Base-by-base conservation (phyloP, 2,888 invertebrate genomes). In the Tiliacea aurago region DNA sequence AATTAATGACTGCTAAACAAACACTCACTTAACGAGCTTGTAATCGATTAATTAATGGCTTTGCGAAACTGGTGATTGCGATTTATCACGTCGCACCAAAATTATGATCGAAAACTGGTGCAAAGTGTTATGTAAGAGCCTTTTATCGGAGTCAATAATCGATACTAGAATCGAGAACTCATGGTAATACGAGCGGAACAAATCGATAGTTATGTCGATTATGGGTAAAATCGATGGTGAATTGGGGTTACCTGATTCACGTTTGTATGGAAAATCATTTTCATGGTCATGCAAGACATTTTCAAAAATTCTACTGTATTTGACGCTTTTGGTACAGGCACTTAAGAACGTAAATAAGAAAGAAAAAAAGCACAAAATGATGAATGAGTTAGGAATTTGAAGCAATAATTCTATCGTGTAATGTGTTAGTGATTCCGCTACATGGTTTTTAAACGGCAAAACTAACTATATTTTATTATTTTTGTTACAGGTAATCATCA, bases 71-170 rank as follows among this genome's bases (percentile, higher is more conserved):
- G 78, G 73, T 86, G 85, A 80, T 89, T 67, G 56, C 73, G 73
- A 85, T 86, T 86, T 85, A 87, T 87, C 83, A 86, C 77, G 78
- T 86, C 76, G 73, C 73, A 71, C 78, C 64, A 78, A 82, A 81
- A 84, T 81, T 80, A 78, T 80, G 79, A 74, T 82, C 76, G 76
- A 83, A 86, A 90, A 89, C 81, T 89, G 78, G 88, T 88, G 84
- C 87, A 85, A 87, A 78, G 74, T 55, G 71, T 92, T 91, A 90
- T 83, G 87, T 90, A 91, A 93, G 72, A 78, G 80, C 73, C 73
- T 82, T 80, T 83, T 82, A 79, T 85, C 82, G 86, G 87, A 86
- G 85, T 85, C 85, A 85, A 85, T 90, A 84, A 88, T 83, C 78
- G 85, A 84, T 88, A 74, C 47, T 58, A 83, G 85, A 82, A 85